Evolutionary conservation across 1,140 invertebrate species (phyloP).

Genomic region (Drosophila parvula): DNA sequence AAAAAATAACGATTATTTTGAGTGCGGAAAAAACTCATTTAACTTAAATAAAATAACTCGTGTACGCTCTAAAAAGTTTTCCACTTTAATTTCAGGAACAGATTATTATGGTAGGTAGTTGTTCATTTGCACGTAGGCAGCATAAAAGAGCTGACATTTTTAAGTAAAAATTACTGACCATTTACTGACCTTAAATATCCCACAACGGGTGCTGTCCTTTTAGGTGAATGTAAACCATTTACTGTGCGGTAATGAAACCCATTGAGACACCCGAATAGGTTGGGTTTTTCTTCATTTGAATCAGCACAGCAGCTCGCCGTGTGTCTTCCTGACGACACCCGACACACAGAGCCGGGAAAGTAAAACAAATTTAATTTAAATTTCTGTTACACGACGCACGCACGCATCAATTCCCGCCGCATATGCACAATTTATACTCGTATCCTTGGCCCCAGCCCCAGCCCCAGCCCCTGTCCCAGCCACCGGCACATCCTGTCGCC

Average conservation of each 20-base stretch:
- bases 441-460: not conserved
- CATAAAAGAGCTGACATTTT: not conserved
- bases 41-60: not conserved
- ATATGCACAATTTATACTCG: conserved; percentile 62
- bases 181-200: not conserved
- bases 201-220: conserved; percentile 6
- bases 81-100: conserved; percentile 1
- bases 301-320: not conserved
- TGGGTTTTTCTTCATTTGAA: conserved; percentile 18
- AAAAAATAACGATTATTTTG: conserved; percentile 7
- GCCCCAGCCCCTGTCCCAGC: conserved; percentile 4
- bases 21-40: conserved; percentile 1
- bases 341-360: conserved; percentile 29
- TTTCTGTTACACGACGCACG: conserved; percentile 52
- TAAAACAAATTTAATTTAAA: conserved; percentile 77
- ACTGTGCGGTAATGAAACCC: conserved; percentile 20
- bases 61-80: not conserved
- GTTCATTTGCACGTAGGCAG: not conserved
- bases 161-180: not conserved
- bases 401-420: conserved; percentile 59
- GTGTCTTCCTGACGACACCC: conserved; percentile 33
- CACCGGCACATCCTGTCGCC: conserved; percentile 7
- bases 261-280: conserved; percentile 19
- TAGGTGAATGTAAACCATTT: conserved; percentile 23
- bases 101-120: not conserved